These are phyloP conservation scores for Pharmacophagus antenor DNA, from an alignment of 2,888 invertebrate species.

Conservation along the genomic window DNA sequence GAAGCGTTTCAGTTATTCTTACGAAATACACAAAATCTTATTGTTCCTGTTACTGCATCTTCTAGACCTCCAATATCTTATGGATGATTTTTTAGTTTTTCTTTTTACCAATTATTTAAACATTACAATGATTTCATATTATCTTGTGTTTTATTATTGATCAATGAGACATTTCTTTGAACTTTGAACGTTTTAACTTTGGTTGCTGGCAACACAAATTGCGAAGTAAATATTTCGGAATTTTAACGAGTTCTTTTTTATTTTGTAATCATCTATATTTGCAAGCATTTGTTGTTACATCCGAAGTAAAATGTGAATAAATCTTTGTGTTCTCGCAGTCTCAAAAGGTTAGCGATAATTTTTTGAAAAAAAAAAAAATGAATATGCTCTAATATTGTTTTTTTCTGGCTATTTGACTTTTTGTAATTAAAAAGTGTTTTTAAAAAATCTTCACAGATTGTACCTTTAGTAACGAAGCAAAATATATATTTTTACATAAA, in stretches of 20 bases:
- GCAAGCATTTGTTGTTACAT: neutral
- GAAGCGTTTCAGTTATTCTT: conserved; percentile 61
- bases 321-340: neutral
- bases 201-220: neutral
- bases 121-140: conserved; percentile 1
- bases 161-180: too few species aligned
- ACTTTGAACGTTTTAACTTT: too few species aligned
- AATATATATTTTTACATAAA: neutral
- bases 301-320: neutral
- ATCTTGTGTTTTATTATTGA: conserved; percentile 7
- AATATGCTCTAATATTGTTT: neutral
- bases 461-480: too few species aligned
- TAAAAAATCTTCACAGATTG: too few species aligned
- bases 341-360: neutral
- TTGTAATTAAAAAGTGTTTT: too few species aligned
- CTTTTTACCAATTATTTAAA: conserved; percentile 3
- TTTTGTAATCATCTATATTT: neutral
- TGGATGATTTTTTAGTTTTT: conserved; percentile 17
- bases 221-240: neutral
- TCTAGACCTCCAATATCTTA: conserved; percentile 19
- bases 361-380: neutral
- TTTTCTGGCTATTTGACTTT: neutral
- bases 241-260: neutral
- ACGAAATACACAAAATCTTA: conserved; percentile 38
- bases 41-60: conserved; percentile 36